A percentile compares a stretch with the other conserved stretches of the same genome.
Conservation (phyloP, 2,797 vertebrate genomes). For the Sarcoramphus papa region DNA sequence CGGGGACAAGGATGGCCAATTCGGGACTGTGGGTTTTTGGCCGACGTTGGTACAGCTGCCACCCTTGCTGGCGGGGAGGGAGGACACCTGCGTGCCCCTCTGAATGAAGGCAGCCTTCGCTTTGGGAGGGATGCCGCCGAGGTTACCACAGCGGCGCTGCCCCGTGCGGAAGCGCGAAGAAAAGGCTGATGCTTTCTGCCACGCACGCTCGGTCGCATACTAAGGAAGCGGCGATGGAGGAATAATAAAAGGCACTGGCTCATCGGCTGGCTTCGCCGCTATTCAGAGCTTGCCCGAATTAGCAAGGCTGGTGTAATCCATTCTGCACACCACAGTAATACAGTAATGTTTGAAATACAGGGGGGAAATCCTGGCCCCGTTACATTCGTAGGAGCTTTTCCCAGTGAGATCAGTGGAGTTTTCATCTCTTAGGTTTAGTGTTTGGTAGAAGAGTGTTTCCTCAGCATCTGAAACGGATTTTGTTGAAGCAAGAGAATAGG, state of each 20-base stretch:
- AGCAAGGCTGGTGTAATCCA: neutral
- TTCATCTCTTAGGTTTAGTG: neutral
- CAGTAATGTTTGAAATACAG: neutral
- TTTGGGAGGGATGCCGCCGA: neutral
- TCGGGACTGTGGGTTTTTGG: rapidly evolving
- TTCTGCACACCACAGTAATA: neutral
- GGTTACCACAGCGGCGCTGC: neutral
- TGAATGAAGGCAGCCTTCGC: slow-evolving; percentile 10
- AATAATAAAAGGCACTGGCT: slow-evolving; percentile 15
- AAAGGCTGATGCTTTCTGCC: neutral
- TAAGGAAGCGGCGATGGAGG: neutral
- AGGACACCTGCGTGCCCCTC: neutral
- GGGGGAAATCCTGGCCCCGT: neutral
- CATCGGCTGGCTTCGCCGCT: neutral
- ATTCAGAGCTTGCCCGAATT: neutral
- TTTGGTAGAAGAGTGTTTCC: neutral
- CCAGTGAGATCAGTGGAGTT: neutral
- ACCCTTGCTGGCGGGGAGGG: neutral
- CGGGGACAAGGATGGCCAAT: rapidly evolving
- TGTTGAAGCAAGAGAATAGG: neutral
- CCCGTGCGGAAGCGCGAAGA: neutral
- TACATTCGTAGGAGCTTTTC: neutral
- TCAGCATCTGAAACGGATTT: neutral
- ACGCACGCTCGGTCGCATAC: neutral
- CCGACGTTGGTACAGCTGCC: neutral